Conservation (phyloP, 1,140 invertebrate species). For the Prorops nasuta region DNA sequence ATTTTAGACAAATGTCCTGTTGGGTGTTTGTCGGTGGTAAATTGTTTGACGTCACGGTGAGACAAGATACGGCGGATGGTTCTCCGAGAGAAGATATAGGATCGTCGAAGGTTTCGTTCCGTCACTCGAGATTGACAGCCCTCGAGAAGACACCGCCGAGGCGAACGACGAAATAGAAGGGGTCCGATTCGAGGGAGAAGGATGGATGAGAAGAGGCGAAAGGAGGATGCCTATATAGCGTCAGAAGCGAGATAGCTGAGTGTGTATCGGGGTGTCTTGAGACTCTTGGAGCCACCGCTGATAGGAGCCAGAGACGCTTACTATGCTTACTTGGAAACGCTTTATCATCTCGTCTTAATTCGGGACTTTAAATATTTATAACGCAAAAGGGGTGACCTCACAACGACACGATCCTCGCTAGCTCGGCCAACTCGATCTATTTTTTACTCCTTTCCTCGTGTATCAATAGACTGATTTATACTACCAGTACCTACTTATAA, state of each 20-base stretch:
- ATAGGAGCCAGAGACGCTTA: conserved; percentile 40
- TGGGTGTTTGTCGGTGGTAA: too few relatives aligned
- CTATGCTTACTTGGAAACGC: conserved; percentile 35
- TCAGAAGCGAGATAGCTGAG: conserved; percentile 19
- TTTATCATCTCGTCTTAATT: conserved; percentile 50
- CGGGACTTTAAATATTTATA: conserved; percentile 52
- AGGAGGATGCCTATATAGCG: background rate
- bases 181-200: conserved; percentile 2
- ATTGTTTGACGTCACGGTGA: too few relatives aligned
- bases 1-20: too few relatives aligned
- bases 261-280: conserved; percentile 21
- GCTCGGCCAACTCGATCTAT: background rate
- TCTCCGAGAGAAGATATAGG: too few relatives aligned
- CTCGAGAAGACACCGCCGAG: conserved; percentile 35
- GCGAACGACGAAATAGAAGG: conserved; percentile 15
- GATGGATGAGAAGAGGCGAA: too few relatives aligned
- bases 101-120: conserved; percentile 18
- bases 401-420: conserved; percentile 22
- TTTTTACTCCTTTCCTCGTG: background rate
- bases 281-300: conserved; percentile 22
- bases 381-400: conserved; percentile 42
- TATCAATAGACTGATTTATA: too few relatives aligned
- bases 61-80: too few relatives aligned
- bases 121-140: conserved; percentile 44
- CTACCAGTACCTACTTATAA: too few relatives aligned